Conservation (phyloP, 2,113 vertebrate species). For the Aix galericulata region DNA sequence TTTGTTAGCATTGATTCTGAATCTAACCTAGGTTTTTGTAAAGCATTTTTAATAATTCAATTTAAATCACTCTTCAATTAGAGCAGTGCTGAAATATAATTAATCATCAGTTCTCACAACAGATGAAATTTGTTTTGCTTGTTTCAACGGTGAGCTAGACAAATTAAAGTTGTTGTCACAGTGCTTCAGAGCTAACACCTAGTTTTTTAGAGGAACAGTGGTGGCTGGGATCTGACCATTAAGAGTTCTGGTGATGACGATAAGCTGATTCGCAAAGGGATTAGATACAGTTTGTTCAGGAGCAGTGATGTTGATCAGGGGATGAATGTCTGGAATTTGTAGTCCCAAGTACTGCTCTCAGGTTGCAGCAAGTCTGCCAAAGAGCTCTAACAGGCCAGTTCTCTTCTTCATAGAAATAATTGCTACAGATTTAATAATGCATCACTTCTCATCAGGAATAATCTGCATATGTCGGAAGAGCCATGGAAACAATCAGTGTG, state of each 20-base stretch:
- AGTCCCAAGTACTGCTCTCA: background rate
- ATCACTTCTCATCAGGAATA: background rate
- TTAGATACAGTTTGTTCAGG: background rate
- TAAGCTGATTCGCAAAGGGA: background rate
- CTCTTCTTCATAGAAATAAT: background rate
- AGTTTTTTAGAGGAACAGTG: background rate
- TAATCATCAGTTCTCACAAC: background rate
- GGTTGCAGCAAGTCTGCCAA: background rate
- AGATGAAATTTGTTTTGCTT: background rate
- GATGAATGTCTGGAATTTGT: background rate
- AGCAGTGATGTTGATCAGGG: background rate
- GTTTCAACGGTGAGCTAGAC: background rate
- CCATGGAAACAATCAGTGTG: background rate
- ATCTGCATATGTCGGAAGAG: accelerated
- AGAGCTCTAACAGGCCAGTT: background rate
- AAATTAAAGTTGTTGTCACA: background rate
- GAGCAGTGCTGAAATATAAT: background rate
- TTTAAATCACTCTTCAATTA: background rate
- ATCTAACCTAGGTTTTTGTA: background rate
- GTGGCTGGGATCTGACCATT: background rate
- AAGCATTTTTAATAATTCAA: background rate
- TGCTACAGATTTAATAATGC: background rate
- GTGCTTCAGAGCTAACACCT: background rate
- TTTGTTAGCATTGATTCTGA: background rate
- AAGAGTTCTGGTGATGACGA: background rate